Base-by-base conservation (phyloP, 53 echinoderm and acorn worm species). In the Apostichopus leukothele region DNA sequence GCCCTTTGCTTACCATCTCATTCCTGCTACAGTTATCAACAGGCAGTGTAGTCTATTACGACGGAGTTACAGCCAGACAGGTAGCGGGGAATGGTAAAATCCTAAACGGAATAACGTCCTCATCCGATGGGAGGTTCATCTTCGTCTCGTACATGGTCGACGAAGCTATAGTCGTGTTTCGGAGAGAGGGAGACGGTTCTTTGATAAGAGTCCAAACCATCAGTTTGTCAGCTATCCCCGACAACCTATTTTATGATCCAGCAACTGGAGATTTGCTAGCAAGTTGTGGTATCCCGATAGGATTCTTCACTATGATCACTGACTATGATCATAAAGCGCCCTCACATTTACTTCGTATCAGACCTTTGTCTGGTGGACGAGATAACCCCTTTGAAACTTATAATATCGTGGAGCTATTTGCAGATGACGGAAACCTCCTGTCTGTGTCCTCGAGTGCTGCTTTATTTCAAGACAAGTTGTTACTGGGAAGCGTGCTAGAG, bases 41-140 rank as follows among this genome's bases (percentile, higher is more conserved):
- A 1, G 96, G 90, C 11, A 92, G 79, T 25, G 90, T 96, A 18
- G 92, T 89, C 9, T 94, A 92, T 67, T 94, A 88, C 63, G 93
- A 96, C 74, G 94, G 92, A 6, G 25, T 52, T 13, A 80, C 80
- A 27, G 96, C 89, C 0, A 74, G n/a, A 16, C 75, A 83, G 22
- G 93, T 94, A 53, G 92, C 90, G 2, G 74, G 51, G 61, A 92
- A 93, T 14, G 75, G 92, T 16, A 67, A 55, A 1, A 25, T 93
- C 22, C 50, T 93, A 7, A 96, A 96, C 87, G 96, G 94, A 1
- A 89, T 96, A 5, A 91, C 79, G 73, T 68, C 74, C 13, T 96
- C 96, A 50, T 84, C 77, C 5, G 92, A 96, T 77, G 84, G 92
- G 4, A 93, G 84, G 52, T 75, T 75, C 22, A 13, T 87, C 12